Conservation (phyloP, 2,888 invertebrate species). For the Lasioglossum malachurum region DNA sequence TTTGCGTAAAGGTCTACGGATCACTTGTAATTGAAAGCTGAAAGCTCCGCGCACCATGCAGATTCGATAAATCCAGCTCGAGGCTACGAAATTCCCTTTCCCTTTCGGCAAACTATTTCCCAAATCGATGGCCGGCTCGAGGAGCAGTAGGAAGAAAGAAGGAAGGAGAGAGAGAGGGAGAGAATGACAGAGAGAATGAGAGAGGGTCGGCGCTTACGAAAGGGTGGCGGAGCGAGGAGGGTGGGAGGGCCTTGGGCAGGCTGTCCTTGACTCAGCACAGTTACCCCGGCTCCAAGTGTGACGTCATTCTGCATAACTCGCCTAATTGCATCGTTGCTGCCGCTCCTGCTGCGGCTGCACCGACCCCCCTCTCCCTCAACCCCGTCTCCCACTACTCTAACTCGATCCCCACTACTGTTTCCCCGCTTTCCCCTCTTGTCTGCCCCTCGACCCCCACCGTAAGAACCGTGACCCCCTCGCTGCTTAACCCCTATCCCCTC, state of each 20-base stretch:
- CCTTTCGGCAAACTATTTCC: background rate
- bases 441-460: conserved; percentile 37
- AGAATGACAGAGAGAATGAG: conserved; percentile 46
- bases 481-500: conserved; percentile 11
- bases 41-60: background rate
- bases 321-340: conserved; percentile 84
- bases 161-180: conserved; percentile 16
- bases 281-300: conserved; percentile 84
- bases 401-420: background rate
- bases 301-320: conserved; percentile 85
- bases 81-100: background rate
- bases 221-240: conserved; percentile 45
- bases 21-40: background rate
- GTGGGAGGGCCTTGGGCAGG: conserved; percentile 82
- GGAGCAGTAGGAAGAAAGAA: conserved; percentile 2
- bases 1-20: too few relatives aligned
- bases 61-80: background rate
- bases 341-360: conserved; percentile 64
- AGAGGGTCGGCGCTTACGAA: conserved; percentile 54
- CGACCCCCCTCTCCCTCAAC: conserved; percentile 30
- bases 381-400: conserved; percentile 9
- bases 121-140: conserved; percentile 18
- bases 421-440: background rate
- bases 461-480: conserved; percentile 44
- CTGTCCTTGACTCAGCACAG: conserved; percentile 85